These are phyloP conservation scores for Borostomias antarcticus DNA, from an alignment of 2,797 vertebrate species.

Conservation along the genomic window DNA sequence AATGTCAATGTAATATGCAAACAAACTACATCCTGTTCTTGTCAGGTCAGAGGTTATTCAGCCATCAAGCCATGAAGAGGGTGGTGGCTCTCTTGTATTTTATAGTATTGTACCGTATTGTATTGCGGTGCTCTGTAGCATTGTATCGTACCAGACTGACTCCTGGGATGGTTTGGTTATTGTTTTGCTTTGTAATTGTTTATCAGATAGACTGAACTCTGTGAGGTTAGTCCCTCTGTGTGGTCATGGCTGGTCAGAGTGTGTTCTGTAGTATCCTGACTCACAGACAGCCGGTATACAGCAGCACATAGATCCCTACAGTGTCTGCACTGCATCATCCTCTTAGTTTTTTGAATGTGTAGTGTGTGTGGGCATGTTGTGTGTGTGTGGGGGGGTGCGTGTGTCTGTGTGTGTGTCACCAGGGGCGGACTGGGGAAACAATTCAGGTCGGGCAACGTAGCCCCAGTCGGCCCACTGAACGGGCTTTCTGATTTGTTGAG, in stretches of 20 bases:
- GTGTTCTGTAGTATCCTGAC: slow-evolving; percentile 3
- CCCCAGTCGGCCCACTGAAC: too few species aligned
- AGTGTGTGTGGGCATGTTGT: too few species aligned
- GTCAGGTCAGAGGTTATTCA: slow-evolving; percentile 54
- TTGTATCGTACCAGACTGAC: too few species aligned
- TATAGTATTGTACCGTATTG: neutral
- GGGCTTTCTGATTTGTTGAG: too few species aligned
- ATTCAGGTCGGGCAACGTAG: too few species aligned
- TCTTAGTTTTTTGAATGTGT: too few species aligned
- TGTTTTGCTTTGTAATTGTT: slow-evolving; percentile 39
- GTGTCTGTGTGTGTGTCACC: slow-evolving; percentile 18
- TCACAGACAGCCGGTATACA: too few species aligned
- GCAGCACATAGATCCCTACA: too few species aligned
- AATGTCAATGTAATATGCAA: slow-evolving; percentile 28
- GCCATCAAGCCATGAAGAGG: slow-evolving; percentile 48
- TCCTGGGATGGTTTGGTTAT: too few species aligned
- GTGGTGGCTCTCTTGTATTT: slow-evolving; percentile 40
- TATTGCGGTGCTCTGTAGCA: neutral
- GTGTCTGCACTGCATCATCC: neutral
- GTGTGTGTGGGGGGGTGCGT: too few species aligned
- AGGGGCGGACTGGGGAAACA: too few species aligned
- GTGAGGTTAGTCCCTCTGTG: neutral
- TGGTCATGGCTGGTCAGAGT: slow-evolving; percentile 18
- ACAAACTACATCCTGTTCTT: slow-evolving; percentile 68
- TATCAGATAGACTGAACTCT: slow-evolving; percentile 46